A percentile compares a stretch with the other conserved stretches of the same genome.
Conservation (phyloP, 2,797 vertebrate species). For the Myripristis jacobus region DNA sequence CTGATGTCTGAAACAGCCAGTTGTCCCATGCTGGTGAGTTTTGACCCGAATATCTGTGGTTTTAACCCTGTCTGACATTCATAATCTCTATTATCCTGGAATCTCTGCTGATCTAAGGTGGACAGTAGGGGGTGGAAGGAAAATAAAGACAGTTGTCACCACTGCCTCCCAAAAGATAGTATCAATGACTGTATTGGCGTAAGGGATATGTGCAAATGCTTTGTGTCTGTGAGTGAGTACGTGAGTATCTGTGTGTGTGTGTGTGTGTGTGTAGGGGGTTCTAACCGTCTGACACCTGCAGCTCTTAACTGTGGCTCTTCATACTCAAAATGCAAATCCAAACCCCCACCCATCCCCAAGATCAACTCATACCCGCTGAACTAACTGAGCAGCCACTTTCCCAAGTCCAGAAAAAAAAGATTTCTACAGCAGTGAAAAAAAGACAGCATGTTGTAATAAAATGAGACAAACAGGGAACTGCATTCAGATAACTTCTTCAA, state of each 20-base stretch:
- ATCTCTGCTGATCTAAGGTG: conserved; percentile 52
- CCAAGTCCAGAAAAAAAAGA: conserved; percentile 59
- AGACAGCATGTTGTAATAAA: conserved; percentile 8
- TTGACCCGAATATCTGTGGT: conserved; percentile 61
- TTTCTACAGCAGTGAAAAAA: conserved; percentile 62
- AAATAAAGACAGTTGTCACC: conserved; percentile 62
- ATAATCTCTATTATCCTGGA: conserved; percentile 71
- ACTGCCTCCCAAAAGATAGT: conserved; percentile 62
- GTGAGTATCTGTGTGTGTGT: conserved; percentile 24
- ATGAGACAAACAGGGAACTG: neutral
- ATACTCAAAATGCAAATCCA: conserved; percentile 82
- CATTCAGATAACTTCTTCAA: no score
- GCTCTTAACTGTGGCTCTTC: conserved; percentile 65
- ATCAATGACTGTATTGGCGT: conserved; percentile 69
- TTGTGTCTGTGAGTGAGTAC: conserved; percentile 26
- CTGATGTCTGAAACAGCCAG: conserved; percentile 39
- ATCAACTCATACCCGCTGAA: conserved; percentile 54
- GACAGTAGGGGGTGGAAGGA: conserved; percentile 56
- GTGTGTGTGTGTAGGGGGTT: conserved; percentile 34
- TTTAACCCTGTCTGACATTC: conserved; percentile 73
- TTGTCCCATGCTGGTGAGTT: conserved; percentile 56
- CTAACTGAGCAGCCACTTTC: conserved; percentile 69
- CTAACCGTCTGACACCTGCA: conserved; percentile 83
- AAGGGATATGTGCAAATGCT: conserved; percentile 56
- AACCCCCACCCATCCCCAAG: conserved; percentile 49